Evolutionary conservation across 2,113 vertebrate genomes (phyloP).

Genomic region (Natator depressus): DNA sequence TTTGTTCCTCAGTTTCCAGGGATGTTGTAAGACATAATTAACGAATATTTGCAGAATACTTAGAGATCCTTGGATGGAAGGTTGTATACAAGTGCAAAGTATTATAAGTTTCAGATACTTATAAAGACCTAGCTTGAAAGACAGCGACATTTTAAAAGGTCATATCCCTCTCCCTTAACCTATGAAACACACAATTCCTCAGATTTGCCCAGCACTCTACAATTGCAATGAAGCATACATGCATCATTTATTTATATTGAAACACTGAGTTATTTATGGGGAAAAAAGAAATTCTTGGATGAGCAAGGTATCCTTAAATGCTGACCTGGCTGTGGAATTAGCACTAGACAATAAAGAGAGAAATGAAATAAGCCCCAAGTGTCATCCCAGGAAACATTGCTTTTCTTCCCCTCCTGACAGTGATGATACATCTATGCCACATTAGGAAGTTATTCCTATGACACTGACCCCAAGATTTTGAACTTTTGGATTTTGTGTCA

Average conservation of each 20-base stretch:
- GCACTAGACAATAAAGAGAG: background rate
- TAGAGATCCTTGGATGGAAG: background rate
- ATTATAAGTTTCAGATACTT: background rate
- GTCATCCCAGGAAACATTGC: background rate
- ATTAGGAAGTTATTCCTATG: background rate
- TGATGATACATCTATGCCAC: slow-evolving; percentile 22
- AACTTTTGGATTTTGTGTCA: background rate
- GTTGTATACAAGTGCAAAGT: background rate
- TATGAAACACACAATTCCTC: background rate
- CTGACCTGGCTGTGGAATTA: background rate
- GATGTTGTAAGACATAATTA: background rate
- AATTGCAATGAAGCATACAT: rapidly evolving
- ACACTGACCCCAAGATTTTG: background rate
- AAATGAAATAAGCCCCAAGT: slow-evolving; percentile 2
- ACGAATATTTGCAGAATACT: background rate
- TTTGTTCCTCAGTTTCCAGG: background rate
- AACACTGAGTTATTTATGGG: background rate
- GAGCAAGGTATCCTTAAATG: background rate
- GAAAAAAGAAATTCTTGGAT: background rate
- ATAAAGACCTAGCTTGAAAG: background rate
- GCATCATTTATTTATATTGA: background rate
- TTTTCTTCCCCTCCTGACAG: slow-evolving; percentile 6
- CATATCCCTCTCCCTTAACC: background rate
- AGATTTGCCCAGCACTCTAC: background rate
- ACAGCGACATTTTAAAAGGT: background rate